phyloP scores from a whole-genome alignment of 30 jellyfish, hydroid and myxozoan genomes.

The Catostylus mosaicus region DNA sequence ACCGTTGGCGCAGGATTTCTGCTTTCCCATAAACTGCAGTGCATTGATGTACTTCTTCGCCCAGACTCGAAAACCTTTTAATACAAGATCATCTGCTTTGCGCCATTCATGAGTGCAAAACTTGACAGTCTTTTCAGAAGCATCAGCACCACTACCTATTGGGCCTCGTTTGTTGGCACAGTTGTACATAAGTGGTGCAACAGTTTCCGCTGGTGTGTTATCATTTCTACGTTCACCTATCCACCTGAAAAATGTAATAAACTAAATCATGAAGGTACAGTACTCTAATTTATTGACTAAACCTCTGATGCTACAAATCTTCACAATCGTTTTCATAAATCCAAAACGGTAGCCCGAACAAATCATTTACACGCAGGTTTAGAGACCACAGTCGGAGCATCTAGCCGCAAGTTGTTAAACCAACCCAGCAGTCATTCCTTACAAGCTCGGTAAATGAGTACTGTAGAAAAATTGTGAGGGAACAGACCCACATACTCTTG shows the following conservation, averaged over 20 bases:
- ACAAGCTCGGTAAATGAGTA: no score
- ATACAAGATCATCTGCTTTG: conserved; percentile 9
- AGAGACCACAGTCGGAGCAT: no score
- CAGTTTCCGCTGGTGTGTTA: conserved; percentile 16
- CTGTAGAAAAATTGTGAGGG: no score
- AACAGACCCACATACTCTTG: no score
- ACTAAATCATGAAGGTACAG: no score
- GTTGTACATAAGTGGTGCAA: conserved; percentile 48
- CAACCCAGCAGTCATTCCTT: no score
- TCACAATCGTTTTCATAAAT: no score
- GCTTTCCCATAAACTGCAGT: conserved; percentile 73
- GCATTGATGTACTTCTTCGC: conserved; percentile 69
- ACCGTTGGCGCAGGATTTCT: background rate
- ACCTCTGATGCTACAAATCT: no score
- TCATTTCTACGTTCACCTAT: conserved; percentile 32
- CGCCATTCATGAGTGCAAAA: conserved; percentile 74
- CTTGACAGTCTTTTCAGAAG: background rate
- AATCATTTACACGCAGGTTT: no score
- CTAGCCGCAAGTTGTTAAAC: no score
- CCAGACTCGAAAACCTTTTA: conserved; percentile 66
- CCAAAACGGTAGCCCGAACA: no score
- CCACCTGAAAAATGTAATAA: conserved; percentile 70
- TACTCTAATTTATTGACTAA: no score
- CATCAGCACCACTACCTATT: conserved; percentile 59
- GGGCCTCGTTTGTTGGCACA: conserved; percentile 78